Evolutionary conservation across 2,888 invertebrate species (phyloP).

Genomic region (Coecobrya sp.): DNA sequence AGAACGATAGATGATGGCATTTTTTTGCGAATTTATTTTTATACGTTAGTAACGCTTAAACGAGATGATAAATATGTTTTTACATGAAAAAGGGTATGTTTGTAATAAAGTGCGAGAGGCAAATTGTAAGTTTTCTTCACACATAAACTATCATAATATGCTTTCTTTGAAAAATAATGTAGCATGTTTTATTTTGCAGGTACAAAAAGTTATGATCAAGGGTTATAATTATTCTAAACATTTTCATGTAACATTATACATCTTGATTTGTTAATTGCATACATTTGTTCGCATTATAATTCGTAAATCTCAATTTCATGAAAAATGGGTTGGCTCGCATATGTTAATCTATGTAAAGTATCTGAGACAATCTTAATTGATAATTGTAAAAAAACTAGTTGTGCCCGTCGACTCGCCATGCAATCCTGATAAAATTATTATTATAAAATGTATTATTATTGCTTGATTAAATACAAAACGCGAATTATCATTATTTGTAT

Average conservation of each 20-base stretch:
- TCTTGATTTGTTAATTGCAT: constrained; percentile 62
- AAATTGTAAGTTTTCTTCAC: constrained; percentile 18
- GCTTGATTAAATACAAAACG: constrained; percentile 22
- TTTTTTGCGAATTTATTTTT: neutral
- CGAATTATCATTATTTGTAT: constrained; percentile 32
- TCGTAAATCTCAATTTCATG: constrained; percentile 71
- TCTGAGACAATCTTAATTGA: constrained; percentile 62
- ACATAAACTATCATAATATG: neutral
- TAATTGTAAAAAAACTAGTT: constrained; percentile 59
- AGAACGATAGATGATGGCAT: neutral
- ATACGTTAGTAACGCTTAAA: neutral
- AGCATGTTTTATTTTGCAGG: neutral
- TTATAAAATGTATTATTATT: constrained; percentile 23
- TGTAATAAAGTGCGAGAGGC: constrained; percentile 9
- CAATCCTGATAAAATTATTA: constrained; percentile 28
- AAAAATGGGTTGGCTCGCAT: constrained; percentile 48
- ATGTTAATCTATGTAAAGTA: constrained; percentile 55
- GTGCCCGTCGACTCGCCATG: constrained; percentile 8
- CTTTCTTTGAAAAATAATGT: neutral
- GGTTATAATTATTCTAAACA: constrained; percentile 31
- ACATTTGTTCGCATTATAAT: constrained; percentile 53
- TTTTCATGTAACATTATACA: constrained; percentile 37
- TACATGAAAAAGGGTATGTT: neutral
- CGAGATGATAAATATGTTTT: neutral
- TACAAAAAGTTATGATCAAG: neutral